Conservation (phyloP, 92 coral and sea anemone genomes). For the Bergia puertoricense region DNA sequence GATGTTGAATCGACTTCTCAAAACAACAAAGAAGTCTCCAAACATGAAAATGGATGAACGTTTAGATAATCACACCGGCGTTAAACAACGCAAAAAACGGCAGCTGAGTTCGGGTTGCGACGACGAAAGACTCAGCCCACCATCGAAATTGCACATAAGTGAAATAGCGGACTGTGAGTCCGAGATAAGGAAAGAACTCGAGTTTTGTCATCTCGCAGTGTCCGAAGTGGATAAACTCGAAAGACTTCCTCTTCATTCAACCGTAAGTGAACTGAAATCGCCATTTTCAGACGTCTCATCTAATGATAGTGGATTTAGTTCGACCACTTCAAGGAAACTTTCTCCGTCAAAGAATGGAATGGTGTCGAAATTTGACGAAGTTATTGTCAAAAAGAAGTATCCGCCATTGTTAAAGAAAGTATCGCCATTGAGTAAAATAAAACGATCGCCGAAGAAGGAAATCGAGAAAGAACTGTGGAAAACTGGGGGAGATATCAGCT, state of each 20-base stretch:
- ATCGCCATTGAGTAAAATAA: constrained; percentile 49
- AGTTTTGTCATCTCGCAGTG: constrained; percentile 30
- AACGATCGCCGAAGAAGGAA: constrained; percentile 57
- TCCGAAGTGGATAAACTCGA: constrained; percentile 27
- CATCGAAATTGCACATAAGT: constrained; percentile 10
- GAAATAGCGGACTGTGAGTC: constrained; percentile 5
- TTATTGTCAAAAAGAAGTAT: constrained; percentile 1
- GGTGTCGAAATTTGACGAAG: constrained; percentile 48
- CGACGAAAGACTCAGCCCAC: constrained; percentile 36
- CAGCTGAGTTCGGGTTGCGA: constrained; percentile 41
- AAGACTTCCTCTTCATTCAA: constrained; percentile 25
- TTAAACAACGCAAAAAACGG: constrained; percentile 39
- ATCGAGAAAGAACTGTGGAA: constrained; percentile 5
- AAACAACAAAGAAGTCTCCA: constrained; percentile 52
- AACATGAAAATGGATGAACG: constrained; percentile 35
- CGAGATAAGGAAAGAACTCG: constrained; percentile 13
- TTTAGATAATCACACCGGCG: constrained; percentile 31
- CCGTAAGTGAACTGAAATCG: constrained; percentile 21
- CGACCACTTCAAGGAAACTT: constrained; percentile 54
- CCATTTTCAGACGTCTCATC: constrained; percentile 84
- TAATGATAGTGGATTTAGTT: constrained; percentile 82
- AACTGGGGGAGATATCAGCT: constrained; percentile 36
- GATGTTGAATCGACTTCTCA: constrained; percentile 39
- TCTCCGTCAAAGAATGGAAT: constrained; percentile 24
- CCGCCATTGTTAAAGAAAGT: constrained; percentile 45